These are phyloP conservation scores for Watsonalla binaria DNA, from an alignment of 2,888 invertebrate species.

Conservation along the genomic window DNA sequence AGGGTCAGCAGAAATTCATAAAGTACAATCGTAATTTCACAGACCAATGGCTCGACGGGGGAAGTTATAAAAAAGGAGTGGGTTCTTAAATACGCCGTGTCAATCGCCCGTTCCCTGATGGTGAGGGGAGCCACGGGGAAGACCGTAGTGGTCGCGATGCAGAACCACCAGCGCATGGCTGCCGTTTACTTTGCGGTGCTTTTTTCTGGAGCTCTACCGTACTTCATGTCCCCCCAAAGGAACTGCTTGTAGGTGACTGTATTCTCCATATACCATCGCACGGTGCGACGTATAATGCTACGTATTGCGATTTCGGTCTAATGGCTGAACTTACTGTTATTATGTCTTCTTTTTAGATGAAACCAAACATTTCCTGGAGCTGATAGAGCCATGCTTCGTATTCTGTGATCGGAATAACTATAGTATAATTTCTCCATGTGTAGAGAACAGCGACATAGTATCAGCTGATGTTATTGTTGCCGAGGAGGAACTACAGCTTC, in stretches of 20 bases:
- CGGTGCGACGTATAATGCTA: no score
- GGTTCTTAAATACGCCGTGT: constrained; percentile 22
- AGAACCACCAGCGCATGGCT: constrained; percentile 31
- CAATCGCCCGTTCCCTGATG: constrained; percentile 28
- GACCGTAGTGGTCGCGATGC: constrained; percentile 27
- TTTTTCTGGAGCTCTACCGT: constrained; percentile 31
- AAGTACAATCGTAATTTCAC: neutral
- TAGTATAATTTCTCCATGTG: constrained; percentile 14
- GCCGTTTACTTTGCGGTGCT: constrained; percentile 32
- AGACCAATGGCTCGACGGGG: constrained; percentile 27
- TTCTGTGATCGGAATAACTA: constrained; percentile 38
- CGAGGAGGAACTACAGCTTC: constrained; percentile 21
- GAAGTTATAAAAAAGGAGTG: constrained; percentile 26
- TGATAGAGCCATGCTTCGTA: constrained; percentile 33
- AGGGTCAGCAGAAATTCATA: no score
- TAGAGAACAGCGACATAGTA: constrained; percentile 2
- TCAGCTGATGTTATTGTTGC: constrained; percentile 18
- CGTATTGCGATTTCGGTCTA: no score
- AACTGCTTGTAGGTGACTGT: constrained; percentile 32
- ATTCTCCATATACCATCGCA: no score
- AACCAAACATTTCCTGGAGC: constrained; percentile 29
- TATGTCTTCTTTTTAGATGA: constrained; percentile 29
- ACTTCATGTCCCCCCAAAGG: constrained; percentile 35
- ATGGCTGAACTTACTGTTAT: no score
- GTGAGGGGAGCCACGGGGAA: constrained; percentile 19